Evolutionary conservation across 1,140 invertebrate genomes (phyloP).

Genomic region (Bombyx mori): ASM3026992v2 NC_085107.1:15169001-15169500

Average conservation of each 20-base stretch:
- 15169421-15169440: slow-evolving; percentile 55
- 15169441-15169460: slow-evolving; percentile 50
- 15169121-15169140: too few species aligned
- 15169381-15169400: slow-evolving; percentile 39
- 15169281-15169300: slow-evolving; percentile 23
- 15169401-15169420: slow-evolving; percentile 39
- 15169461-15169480: slow-evolving; percentile 24
- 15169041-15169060: too few species aligned
- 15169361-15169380: slow-evolving; percentile 33
- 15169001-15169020: too few species aligned
- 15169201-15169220: too few species aligned
- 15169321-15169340: slow-evolving; percentile 30
- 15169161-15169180: too few species aligned
- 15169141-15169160: too few species aligned
- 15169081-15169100: too few species aligned
- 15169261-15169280: slow-evolving; percentile 21
- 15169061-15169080: too few species aligned
- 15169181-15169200: neutral
- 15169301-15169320: slow-evolving; percentile 38
- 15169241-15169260: slow-evolving; percentile 31
- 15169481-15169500: too few species aligned
- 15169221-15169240: slow-evolving; percentile 37
- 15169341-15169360: slow-evolving; percentile 41
- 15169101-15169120: too few species aligned
- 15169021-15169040: too few species aligned